Conservation (phyloP, 2,888 invertebrate genomes). For the Mystacides longicornis region DNA sequence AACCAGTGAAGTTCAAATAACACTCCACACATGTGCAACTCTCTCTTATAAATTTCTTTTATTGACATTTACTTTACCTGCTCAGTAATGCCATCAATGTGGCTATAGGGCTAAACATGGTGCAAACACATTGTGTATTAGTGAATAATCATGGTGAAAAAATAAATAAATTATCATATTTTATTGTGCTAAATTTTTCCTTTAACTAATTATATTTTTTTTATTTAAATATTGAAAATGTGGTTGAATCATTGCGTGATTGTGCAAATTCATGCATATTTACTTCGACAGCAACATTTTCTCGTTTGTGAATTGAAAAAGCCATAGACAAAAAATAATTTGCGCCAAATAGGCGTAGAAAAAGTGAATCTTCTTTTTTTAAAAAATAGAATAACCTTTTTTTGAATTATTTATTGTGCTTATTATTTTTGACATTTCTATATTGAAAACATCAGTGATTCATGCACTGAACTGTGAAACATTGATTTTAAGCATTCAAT, state of each 20-base stretch:
- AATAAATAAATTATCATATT: neutral
- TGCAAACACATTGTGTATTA: slow-evolving; percentile 52
- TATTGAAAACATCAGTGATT: neutral
- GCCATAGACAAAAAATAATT: too few relatives aligned
- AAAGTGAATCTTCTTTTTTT: neutral
- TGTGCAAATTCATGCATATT: too few relatives aligned
- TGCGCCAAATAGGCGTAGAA: too few relatives aligned
- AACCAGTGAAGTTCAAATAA: too few relatives aligned
- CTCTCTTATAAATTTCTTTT: too few relatives aligned
- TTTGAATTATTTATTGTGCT: neutral
- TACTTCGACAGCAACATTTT: too few relatives aligned
- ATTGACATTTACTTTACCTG: slow-evolving; percentile 65
- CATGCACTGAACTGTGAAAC: neutral
- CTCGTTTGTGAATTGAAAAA: too few relatives aligned
- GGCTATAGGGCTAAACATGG: slow-evolving; percentile 87
- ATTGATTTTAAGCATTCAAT: neutral
- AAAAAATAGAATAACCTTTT: neutral
- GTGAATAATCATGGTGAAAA: slow-evolving; percentile 23
- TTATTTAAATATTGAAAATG: too few relatives aligned
- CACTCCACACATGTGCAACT: too few relatives aligned
- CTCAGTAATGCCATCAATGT: slow-evolving; percentile 90
- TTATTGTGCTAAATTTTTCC: neutral
- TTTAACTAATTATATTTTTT: too few relatives aligned
- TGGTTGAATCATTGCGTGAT: too few relatives aligned
- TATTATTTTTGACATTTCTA: neutral